phyloP scores from a whole-genome alignment of 2,113 vertebrate species.

The Colossoma macropomum region DNA sequence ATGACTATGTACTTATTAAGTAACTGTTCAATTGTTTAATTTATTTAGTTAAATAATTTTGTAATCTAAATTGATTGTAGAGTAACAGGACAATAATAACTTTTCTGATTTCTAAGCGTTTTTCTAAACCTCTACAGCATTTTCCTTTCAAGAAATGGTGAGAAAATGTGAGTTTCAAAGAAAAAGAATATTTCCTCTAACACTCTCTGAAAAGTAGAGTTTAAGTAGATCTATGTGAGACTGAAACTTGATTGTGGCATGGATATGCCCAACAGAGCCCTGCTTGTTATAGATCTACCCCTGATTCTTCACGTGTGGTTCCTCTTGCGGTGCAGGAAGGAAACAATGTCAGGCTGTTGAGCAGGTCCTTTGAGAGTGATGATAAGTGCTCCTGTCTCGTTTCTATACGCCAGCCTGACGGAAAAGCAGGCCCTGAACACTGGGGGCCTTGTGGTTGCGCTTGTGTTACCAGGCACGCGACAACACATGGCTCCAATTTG shows the following conservation, averaged over 20 bases:
- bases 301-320: conserved; percentile 31
- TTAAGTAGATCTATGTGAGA: neutral
- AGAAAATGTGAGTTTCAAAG: too few relatives aligned
- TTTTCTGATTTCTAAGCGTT: too few relatives aligned
- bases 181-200: neutral
- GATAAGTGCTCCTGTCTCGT: conserved; percentile 78
- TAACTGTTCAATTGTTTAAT: too few relatives aligned
- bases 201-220: neutral
- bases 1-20: too few relatives aligned
- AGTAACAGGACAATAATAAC: too few relatives aligned
- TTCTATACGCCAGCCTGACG: conserved; percentile 71
- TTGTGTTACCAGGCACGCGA: conserved; percentile 58
- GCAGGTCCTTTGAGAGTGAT: conserved; percentile 74
- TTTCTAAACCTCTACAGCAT: too few relatives aligned
- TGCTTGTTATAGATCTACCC: conserved; percentile 31
- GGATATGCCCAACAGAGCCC: conserved; percentile 29
- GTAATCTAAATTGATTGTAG: too few relatives aligned
- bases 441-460: conserved; percentile 74
- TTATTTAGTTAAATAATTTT: too few relatives aligned
- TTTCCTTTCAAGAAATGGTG: too few relatives aligned
- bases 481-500: conserved; percentile 82
- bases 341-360: conserved; percentile 69
- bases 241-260: neutral
- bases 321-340: conserved; percentile 44
- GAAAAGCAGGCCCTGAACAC: conserved; percentile 73